phyloP scores from a whole-genome alignment of 1,140 invertebrate species.

The Plutomurus gul region DNA sequence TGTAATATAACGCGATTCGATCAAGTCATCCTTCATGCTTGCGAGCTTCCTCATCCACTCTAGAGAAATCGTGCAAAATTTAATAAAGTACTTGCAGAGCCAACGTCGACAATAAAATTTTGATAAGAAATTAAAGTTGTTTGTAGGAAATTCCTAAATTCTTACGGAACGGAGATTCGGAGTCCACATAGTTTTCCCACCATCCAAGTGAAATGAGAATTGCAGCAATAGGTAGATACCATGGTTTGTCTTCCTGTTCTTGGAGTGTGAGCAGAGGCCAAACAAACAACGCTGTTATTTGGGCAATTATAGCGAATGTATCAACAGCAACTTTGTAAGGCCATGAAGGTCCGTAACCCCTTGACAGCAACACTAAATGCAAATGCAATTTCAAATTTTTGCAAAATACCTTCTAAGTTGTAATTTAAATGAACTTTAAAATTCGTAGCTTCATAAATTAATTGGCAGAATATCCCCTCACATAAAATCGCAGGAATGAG shows the following conservation, averaged over 20 bases:
- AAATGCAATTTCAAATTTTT: too few relatives aligned
- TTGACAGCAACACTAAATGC: slow-evolving; percentile 52
- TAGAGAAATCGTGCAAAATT: too few relatives aligned
- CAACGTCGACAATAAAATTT: too few relatives aligned
- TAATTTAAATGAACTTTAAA: background rate
- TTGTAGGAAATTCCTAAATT: too few relatives aligned
- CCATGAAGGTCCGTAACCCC: slow-evolving; percentile 5
- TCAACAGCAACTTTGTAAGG: slow-evolving; percentile 53
- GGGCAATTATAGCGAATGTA: slow-evolving; percentile 55
- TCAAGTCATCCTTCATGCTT: slow-evolving; percentile 56
- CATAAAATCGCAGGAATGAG: slow-evolving; percentile 61
- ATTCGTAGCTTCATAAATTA: background rate
- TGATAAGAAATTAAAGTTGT: too few relatives aligned
- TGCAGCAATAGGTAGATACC: slow-evolving; percentile 59
- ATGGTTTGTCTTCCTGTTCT: slow-evolving; percentile 50
- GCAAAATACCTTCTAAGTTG: too few relatives aligned
- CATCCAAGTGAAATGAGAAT: slow-evolving; percentile 62
- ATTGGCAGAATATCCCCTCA: background rate
- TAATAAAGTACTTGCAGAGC: too few relatives aligned
- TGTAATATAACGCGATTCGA: slow-evolving; percentile 58
- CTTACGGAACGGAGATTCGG: slow-evolving; percentile 42
- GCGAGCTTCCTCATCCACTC: slow-evolving; percentile 57
- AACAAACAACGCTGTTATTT: slow-evolving; percentile 48
- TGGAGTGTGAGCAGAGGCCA: slow-evolving; percentile 41
- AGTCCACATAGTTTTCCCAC: slow-evolving; percentile 63